A percentile compares a stretch with the other conserved stretches of the same genome.
These are phyloP conservation scores for Drosophila lacicola DNA, from an alignment of 2,888 invertebrate genomes.

Conservation along the genomic window DNA sequence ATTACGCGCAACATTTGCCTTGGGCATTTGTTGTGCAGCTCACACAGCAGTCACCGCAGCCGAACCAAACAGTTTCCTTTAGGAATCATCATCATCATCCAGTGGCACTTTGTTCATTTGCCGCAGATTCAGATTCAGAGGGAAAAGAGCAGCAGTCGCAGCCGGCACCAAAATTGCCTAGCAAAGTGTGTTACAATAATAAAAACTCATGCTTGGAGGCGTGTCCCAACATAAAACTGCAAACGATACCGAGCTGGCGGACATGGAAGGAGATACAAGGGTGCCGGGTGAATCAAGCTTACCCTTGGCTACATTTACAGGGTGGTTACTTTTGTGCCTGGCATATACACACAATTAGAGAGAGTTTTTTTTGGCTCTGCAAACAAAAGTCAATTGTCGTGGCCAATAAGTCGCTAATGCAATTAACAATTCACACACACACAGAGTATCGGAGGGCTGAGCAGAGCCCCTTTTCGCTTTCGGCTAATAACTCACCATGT, in stretches of 20 bases:
- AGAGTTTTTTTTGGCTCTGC: conserved; percentile 11
- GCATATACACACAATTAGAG: conserved; percentile 56
- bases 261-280: conserved; percentile 25
- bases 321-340: conserved; percentile 45
- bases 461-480: conserved; percentile 22
- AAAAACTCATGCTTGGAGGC: conserved; percentile 81
- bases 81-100: conserved; percentile 17
- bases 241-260: conserved; percentile 54
- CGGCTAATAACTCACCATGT: conserved; percentile 76
- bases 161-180: conserved; percentile 76
- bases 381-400: conserved; percentile 73
- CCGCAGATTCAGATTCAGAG: conserved; percentile 57
- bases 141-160: conserved; percentile 55
- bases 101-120: conserved; percentile 61
- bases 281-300: conserved; percentile 12
- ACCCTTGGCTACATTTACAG: conserved; percentile 28
- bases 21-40: conserved; percentile 2
- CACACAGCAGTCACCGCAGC: conserved; percentile 11
- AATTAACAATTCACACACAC: conserved; percentile 74
- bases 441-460: conserved; percentile 5
- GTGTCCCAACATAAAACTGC: conserved; percentile 82
- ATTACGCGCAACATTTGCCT: neutral
- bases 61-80: conserved; percentile 7
- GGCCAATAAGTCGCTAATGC: conserved; percentile 79
- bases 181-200: conserved; percentile 81